Base-by-base conservation (phyloP, 2,888 invertebrate genomes). In the Tipula confusa region DNA sequence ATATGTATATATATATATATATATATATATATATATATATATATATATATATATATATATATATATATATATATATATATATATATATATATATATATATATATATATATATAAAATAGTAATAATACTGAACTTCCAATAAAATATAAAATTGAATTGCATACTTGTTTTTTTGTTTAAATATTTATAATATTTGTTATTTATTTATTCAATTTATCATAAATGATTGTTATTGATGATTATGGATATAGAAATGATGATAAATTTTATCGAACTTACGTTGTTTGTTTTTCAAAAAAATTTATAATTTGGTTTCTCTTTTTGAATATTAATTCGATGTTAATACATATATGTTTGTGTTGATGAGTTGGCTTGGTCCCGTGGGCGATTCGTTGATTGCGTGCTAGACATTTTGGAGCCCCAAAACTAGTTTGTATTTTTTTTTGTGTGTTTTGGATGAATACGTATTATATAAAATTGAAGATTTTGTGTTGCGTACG, bases 91-190 rank as follows among this genome's bases (percentile, higher is more conserved):
- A n/a, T n/a, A n/a, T n/a, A n/a, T n/a, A n/a, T n/a, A n/a, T n/a
- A n/a, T n/a, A n/a, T n/a, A n/a, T n/a, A n/a, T n/a, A 64, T 9
- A 64, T n/a, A 64, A 64, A 64, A 24, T 64, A 64, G 64, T 64
- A 64, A 64, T 64, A 64, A 64, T 64, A 64, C 18, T 64, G 64
- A 24, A 64, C 64, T 64, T 64, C 64, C 64, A 64, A 64, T 64
- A 64, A 64, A 64, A 64, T 64, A 64, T 24, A 64, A 64, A 64
- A 64, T 64, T 64, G 64, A 24, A 64, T 64, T 64, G 64, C 64
- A 64, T 64, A 64, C 64, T 64, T 64, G 64, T 64, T 64, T n/a
- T n/a, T n/a, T 64, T 64, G 64, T 64, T 64, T 64, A 64, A 64
- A 64, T 64, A 64, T 64, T 64, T 64, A 43, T 43, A 43, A 43